Evolutionary conservation across 2,888 invertebrate species (phyloP).

Genomic region (Hyposoter didymator): DNA sequence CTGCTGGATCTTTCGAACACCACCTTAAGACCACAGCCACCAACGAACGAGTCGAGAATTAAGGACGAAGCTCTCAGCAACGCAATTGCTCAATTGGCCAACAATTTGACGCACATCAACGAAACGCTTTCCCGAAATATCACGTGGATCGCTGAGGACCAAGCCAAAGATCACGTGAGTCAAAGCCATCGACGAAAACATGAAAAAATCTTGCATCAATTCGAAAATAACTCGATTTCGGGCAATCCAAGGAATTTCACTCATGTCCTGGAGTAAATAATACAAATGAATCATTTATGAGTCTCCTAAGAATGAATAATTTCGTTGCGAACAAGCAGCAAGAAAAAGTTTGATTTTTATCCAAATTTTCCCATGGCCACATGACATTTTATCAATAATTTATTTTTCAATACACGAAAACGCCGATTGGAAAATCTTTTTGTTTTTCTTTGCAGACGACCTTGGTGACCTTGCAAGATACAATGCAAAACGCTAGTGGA

Average conservation of each 20-base stretch:
- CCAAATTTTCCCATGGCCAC: background rate
- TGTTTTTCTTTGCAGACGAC: constrained; percentile 77
- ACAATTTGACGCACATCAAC: constrained; percentile 83
- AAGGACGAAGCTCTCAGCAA: constrained; percentile 82
- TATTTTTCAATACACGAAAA: background rate
- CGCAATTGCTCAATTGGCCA: constrained; percentile 79
- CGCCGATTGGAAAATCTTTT: background rate
- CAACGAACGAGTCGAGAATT: constrained; percentile 80
- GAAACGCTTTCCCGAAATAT: constrained; percentile 83
- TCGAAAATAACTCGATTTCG: background rate
- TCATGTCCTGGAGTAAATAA: background rate
- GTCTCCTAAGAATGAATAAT: background rate
- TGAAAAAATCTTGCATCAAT: background rate
- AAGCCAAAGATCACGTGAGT: constrained; percentile 83
- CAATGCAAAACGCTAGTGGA: constrained; percentile 82
- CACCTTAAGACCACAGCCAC: constrained; percentile 76
- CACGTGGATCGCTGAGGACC: constrained; percentile 83
- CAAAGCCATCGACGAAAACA: background rate
- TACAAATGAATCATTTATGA: background rate
- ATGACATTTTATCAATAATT: background rate
- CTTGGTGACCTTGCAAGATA: constrained; percentile 82
- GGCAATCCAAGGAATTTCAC: background rate
- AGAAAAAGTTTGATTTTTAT: background rate
- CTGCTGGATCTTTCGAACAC: constrained; percentile 78
- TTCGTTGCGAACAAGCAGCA: background rate